These are phyloP conservation scores for Latheticus oryzae DNA, from an alignment of 2,888 invertebrate species.

Conservation along the genomic window DNA sequence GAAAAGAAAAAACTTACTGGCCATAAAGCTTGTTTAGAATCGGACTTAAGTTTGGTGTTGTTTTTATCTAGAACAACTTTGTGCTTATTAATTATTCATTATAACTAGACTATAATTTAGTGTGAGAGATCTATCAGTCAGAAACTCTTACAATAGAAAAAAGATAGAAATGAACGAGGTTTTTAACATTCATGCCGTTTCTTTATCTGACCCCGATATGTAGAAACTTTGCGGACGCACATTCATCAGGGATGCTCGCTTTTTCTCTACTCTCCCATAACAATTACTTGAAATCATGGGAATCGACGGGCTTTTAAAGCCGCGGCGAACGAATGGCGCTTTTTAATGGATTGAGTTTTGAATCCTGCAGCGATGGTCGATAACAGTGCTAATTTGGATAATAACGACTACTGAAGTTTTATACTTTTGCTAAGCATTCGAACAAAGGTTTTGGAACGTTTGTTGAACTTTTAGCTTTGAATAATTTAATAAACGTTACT, in stretches of 20 bases:
- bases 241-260: constrained; percentile 30
- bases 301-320: constrained; percentile 27
- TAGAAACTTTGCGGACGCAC: constrained; percentile 29
- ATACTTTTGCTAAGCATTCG: background rate
- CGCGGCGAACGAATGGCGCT: constrained; percentile 27
- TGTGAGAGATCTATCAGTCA: constrained; percentile 21
- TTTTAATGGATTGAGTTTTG: constrained; percentile 32
- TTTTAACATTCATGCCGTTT: constrained; percentile 30
- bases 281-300: constrained; percentile 28
- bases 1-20: constrained; percentile 14
- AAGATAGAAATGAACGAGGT: constrained; percentile 2
- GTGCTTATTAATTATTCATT: too few relatives aligned
- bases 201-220: constrained; percentile 34
- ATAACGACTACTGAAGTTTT: constrained; percentile 5
- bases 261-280: constrained; percentile 18
- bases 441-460: background rate
- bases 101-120: too few relatives aligned
- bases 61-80: too few relatives aligned
- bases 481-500: constrained; percentile 7
- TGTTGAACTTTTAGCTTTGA: constrained; percentile 1
- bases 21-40: constrained; percentile 28
- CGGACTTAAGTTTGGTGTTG: too few relatives aligned
- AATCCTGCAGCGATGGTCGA: background rate
- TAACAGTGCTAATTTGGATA: constrained; percentile 9
- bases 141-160: background rate